These are phyloP conservation scores for Agrotis ipsilon DNA, from an alignment of 2,888 invertebrate species.

Conservation along the genomic window DNA sequence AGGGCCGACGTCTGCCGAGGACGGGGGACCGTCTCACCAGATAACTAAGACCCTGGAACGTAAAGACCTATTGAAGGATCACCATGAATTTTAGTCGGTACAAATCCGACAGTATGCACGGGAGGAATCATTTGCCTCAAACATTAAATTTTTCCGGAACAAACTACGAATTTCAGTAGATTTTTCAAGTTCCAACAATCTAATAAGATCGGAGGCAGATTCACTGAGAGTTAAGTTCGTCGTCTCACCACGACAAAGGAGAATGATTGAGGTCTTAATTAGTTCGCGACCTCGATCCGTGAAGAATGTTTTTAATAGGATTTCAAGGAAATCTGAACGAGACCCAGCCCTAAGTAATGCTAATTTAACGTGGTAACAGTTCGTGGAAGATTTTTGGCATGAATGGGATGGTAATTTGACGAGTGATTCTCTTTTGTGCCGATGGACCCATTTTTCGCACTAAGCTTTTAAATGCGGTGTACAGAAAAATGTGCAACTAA, in stretches of 20 bases:
- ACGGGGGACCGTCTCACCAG: too few species aligned
- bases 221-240: slow-evolving; percentile 41
- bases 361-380: slow-evolving; percentile 31
- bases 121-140: too few species aligned
- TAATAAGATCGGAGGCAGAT: slow-evolving; percentile 37
- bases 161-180: background rate
- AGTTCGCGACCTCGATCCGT: slow-evolving; percentile 53
- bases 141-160: background rate
- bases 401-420: slow-evolving; percentile 33
- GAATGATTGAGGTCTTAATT: slow-evolving; percentile 57
- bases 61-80: too few species aligned
- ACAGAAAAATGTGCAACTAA: too few species aligned
- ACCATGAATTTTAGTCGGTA: too few species aligned
- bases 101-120: too few species aligned
- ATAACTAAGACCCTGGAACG: too few species aligned
- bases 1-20: too few species aligned
- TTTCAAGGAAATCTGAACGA: slow-evolving; percentile 44
- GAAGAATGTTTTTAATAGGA: slow-evolving; percentile 58
- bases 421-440: slow-evolving; percentile 27
- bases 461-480: background rate
- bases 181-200: slow-evolving; percentile 14
- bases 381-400: slow-evolving; percentile 19
- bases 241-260: slow-evolving; percentile 43
- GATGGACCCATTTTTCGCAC: slow-evolving; percentile 6
- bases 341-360: slow-evolving; percentile 26